A percentile compares a stretch with the other conserved stretches of the same genome.
phyloP scores from a whole-genome alignment of 2,888 invertebrate genomes.

The Salticus scenicus region DNA sequence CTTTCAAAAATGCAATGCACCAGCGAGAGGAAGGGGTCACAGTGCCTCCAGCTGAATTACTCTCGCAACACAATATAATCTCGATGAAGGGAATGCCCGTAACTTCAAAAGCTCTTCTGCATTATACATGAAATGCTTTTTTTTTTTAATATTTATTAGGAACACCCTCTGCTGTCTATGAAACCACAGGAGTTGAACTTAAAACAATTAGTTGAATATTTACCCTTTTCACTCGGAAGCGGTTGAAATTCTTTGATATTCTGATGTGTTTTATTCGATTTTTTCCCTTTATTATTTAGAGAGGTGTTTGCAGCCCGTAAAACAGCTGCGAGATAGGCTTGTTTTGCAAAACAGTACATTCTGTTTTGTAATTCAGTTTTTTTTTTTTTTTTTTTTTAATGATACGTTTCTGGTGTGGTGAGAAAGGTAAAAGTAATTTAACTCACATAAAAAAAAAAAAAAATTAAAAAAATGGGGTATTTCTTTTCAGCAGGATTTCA shows the following conservation, averaged over 20 bases:
- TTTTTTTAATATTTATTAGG: conserved; percentile 56
- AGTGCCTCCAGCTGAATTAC: not conserved
- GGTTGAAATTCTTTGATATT: not conserved
- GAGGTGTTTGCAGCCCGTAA: not conserved
- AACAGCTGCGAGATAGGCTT: too few relatives aligned
- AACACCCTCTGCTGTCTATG: conserved; percentile 12
- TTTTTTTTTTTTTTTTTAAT: too few relatives aligned
- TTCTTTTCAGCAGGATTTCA: too few relatives aligned
- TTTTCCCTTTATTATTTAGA: not conserved
- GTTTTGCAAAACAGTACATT: too few relatives aligned
- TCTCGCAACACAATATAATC: conserved; percentile 25
- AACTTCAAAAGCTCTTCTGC: conserved; percentile 50
- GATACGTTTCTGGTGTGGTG: too few relatives aligned
- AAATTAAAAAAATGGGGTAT: too few relatives aligned
- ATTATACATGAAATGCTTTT: conserved; percentile 56
- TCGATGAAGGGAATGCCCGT: conserved; percentile 17
- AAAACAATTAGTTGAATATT: conserved; percentile 46
- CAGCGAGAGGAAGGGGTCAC: too few relatives aligned
- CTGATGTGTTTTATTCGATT: not conserved
- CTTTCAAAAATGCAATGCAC: too few relatives aligned
- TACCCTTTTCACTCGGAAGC: conserved; percentile 30
- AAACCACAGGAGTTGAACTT: conserved; percentile 32
- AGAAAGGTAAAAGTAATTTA: too few relatives aligned
- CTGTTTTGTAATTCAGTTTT: too few relatives aligned
- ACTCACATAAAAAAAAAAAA: too few relatives aligned